Conservation (phyloP, 2,113 vertebrate genomes). For the Limnothrissa miodon region DNA sequence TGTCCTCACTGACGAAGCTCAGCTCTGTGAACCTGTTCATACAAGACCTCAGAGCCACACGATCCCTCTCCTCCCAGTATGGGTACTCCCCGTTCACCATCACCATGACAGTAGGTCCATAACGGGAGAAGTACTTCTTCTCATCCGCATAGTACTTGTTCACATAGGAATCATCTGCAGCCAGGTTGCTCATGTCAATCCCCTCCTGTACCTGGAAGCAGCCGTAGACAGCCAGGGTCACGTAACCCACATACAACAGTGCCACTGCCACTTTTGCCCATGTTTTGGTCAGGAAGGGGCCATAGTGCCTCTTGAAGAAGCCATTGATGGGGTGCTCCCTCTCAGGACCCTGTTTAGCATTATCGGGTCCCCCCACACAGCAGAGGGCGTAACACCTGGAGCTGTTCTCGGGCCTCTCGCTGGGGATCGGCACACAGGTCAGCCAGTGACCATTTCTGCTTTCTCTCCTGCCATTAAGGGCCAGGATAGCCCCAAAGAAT, state of each 20-base stretch:
- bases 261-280: constrained; percentile 60
- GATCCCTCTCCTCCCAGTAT: constrained; percentile 67
- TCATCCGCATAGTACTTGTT: constrained; percentile 61
- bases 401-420: constrained; percentile 15
- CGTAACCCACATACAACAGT: constrained; percentile 60
- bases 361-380: constrained; percentile 61
- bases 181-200: constrained; percentile 69
- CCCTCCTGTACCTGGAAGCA: constrained; percentile 68
- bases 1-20: constrained; percentile 43
- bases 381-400: constrained; percentile 50
- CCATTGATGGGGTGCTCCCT: constrained; percentile 53
- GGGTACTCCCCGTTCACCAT: constrained; percentile 60
- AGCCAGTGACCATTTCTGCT: constrained; percentile 72
- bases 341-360: constrained; percentile 48
- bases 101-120: constrained; percentile 70
- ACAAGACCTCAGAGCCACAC: constrained; percentile 54
- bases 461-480: constrained; percentile 73
- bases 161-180: constrained; percentile 66
- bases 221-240: constrained; percentile 65
- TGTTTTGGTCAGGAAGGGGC: constrained; percentile 65
- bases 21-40: constrained; percentile 57
- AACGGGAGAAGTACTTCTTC: constrained; percentile 67
- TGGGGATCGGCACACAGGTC: constrained; percentile 61
- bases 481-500: constrained; percentile 78
- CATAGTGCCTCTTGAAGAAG: constrained; percentile 72